Percentiles rank a stretch among this genome's conserved stretches.
phyloP scores from a whole-genome alignment of 2,797 vertebrate species.

The Numenius phaeopus region DNA sequence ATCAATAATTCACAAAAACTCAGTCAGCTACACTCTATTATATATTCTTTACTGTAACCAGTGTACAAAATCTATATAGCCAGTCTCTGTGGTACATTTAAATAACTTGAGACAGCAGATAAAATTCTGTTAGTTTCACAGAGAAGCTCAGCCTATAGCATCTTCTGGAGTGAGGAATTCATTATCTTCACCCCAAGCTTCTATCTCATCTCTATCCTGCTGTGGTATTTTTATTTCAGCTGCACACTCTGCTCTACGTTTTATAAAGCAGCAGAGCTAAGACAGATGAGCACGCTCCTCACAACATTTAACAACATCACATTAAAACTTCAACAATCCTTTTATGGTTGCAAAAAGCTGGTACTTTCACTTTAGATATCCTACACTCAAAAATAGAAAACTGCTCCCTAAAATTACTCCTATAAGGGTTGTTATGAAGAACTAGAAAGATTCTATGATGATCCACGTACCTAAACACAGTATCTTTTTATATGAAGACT shows the following conservation, averaged over 20 bases:
- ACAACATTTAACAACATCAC: background rate
- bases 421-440: background rate
- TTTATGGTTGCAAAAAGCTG: background rate
- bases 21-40: background rate
- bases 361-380: background rate
- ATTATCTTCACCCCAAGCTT: background rate
- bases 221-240: background rate
- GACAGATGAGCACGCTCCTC: background rate
- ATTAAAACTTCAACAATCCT: background rate
- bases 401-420: background rate
- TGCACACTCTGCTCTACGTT: background rate
- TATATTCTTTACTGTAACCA: background rate
- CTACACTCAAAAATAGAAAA: background rate
- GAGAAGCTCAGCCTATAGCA: background rate
- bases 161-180: background rate
- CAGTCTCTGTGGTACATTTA: background rate
- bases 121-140: background rate
- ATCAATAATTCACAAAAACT: conserved; percentile 58
- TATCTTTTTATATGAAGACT: background rate
- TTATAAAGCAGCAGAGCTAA: background rate
- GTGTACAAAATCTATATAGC: background rate
- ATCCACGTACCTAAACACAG: background rate
- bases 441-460: background rate
- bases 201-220: background rate
- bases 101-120: background rate